Evolutionary conservation across 2,797 vertebrate species (phyloP).

Genomic region (Eremophila alpestris): DNA sequence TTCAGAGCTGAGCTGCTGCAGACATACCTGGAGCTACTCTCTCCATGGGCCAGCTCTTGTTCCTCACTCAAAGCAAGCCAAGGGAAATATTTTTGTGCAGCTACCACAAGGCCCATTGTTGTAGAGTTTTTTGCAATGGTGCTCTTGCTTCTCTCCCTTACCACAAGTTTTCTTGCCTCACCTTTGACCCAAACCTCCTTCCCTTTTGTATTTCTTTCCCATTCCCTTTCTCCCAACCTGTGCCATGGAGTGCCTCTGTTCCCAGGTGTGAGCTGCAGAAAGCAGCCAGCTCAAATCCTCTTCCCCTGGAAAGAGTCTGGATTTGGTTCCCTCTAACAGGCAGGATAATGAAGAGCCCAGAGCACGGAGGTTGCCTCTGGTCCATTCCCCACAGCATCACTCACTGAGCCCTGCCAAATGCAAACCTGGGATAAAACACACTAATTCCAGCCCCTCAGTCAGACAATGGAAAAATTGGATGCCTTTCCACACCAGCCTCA

Average conservation of each 20-base stretch:
- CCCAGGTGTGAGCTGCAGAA: background rate
- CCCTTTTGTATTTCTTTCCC: background rate
- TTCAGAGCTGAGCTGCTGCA: background rate
- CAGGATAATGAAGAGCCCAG: background rate
- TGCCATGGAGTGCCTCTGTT: background rate
- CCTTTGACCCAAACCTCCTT: background rate
- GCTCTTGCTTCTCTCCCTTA: background rate
- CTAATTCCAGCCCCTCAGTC: background rate
- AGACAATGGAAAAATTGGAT: conserved; percentile 43
- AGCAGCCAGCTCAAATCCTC: background rate
- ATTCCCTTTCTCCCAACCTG: background rate
- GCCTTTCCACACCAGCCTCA: background rate
- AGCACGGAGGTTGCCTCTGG: background rate
- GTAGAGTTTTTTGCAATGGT: background rate
- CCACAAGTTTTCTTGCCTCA: background rate
- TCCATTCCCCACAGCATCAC: background rate
- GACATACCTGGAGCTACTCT: background rate
- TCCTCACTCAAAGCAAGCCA: background rate
- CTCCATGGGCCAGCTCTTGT: accelerated
- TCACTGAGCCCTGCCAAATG: background rate
- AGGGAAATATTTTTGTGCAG: background rate
- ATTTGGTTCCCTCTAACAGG: background rate
- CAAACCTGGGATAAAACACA: conserved; percentile 10
- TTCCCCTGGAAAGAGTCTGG: background rate
- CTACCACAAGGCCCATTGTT: accelerated